These are phyloP conservation scores for Cephalopholis sonnerati DNA, from an alignment of 2,113 vertebrate species.

Conservation along the genomic window DNA sequence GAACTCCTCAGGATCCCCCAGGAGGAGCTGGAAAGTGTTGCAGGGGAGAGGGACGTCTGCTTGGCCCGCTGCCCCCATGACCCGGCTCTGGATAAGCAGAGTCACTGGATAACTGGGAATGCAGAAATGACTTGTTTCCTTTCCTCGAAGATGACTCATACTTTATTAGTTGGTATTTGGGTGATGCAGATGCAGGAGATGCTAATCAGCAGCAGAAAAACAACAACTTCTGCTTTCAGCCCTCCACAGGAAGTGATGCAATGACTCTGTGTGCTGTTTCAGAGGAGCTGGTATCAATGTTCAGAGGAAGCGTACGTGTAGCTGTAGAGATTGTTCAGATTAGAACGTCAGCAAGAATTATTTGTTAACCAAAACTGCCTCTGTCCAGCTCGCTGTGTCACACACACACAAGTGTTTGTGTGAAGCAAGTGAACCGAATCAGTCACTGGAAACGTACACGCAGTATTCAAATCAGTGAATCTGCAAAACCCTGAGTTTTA, in stretches of 20 bases:
- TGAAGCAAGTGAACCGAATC: neutral
- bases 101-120: too few species aligned
- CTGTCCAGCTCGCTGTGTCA: neutral
- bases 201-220: slow-evolving; percentile 2
- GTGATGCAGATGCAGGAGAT: neutral
- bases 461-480: too few species aligned
- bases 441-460: neutral
- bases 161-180: too few species aligned
- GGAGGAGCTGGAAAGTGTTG: too few species aligned
- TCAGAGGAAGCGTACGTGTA: neutral
- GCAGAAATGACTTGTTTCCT: too few species aligned
- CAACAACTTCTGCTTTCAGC: slow-evolving; percentile 2
- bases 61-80: too few species aligned
- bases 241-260: neutral
- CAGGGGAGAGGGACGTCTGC: too few species aligned
- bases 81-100: too few species aligned
- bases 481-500: too few species aligned
- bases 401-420: neutral
- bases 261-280: too few species aligned
- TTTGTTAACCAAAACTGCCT: neutral
- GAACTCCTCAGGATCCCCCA: too few species aligned
- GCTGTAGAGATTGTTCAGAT: neutral
- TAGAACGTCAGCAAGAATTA: neutral
- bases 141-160: too few species aligned
- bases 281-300: neutral